phyloP scores from a whole-genome alignment of 1,140 invertebrate species.

The Vanessa atalanta region DNA sequence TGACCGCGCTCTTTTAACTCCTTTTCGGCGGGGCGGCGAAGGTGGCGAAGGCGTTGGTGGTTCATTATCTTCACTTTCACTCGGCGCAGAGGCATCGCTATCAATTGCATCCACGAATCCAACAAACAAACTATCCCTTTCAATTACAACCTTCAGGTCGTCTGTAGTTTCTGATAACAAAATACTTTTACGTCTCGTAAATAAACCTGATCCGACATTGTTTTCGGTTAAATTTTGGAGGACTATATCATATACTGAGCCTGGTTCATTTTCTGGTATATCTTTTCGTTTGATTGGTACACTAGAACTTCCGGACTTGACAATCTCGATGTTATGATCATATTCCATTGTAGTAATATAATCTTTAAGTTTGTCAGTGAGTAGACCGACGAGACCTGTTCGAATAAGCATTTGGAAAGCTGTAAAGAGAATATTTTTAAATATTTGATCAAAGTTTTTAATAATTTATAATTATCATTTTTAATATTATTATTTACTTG shows the following conservation, averaged over 20 bases:
- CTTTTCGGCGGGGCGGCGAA: conserved; percentile 23
- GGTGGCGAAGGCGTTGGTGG: conserved; percentile 3
- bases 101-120: conserved; percentile 68
- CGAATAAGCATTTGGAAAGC: conserved; percentile 73
- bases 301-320: conserved; percentile 17
- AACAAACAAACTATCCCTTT: conserved; percentile 76
- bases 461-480: no score
- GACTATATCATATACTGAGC: conserved; percentile 35
- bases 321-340: conserved; percentile 64
- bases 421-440: conserved; percentile 41
- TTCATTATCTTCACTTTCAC: conserved; percentile 49
- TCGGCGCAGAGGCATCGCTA: conserved; percentile 64
- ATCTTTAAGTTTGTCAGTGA: conserved; percentile 69
- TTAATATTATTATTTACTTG: no score
- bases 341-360: conserved; percentile 73
- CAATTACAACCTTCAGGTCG: conserved; percentile 71
- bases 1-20: conserved; percentile 50
- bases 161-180: conserved; percentile 56
- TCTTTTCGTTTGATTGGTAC: conserved; percentile 36
- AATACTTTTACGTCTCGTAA: conserved; percentile 50
- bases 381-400: conserved; percentile 68
- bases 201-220: conserved; percentile 43
- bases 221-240: conserved; percentile 30
- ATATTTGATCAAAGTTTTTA: no score
- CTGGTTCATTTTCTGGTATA: conserved; percentile 31